Conservation (phyloP, 2,888 invertebrate genomes). For the Andrena hattorfiana region DNA sequence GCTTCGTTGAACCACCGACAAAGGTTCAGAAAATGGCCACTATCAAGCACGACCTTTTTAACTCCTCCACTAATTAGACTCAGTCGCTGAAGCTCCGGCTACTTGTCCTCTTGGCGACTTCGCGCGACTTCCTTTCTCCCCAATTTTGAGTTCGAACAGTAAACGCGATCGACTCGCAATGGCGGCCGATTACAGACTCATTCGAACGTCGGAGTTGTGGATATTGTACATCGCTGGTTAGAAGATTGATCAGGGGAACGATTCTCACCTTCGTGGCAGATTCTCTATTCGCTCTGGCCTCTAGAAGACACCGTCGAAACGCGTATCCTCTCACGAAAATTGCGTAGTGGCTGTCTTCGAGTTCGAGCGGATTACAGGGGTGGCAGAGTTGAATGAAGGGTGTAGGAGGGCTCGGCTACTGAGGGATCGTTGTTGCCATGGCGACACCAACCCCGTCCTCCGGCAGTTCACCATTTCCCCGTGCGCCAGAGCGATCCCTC, state of each 20-base stretch:
- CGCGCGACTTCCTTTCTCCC: constrained; percentile 6
- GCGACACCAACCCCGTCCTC: constrained; percentile 81
- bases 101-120: constrained; percentile 20
- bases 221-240: not conserved
- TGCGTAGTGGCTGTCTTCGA: constrained; percentile 75
- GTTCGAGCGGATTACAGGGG: constrained; percentile 78
- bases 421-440: constrained; percentile 85
- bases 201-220: not conserved
- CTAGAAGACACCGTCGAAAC: constrained; percentile 49
- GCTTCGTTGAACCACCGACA: constrained; percentile 68
- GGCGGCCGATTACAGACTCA: not conserved
- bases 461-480: constrained; percentile 72
- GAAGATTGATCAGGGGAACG: constrained; percentile 1
- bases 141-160: constrained; percentile 9
- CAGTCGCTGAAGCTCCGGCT: constrained; percentile 20
- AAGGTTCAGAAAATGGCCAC: constrained; percentile 29
- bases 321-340: constrained; percentile 73
- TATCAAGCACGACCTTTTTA: constrained; percentile 50
- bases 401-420: constrained; percentile 83
- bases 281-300: constrained; percentile 24
- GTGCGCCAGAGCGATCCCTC: constrained; percentile 70
- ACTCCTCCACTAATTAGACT: constrained; percentile 58
- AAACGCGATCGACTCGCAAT: constrained; percentile 27
- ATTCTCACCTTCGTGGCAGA: constrained; percentile 17
- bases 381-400: constrained; percentile 78